Evolutionary conservation across 2,797 vertebrate species (phyloP).

Genomic region (Monodelphis domestica): DNA sequence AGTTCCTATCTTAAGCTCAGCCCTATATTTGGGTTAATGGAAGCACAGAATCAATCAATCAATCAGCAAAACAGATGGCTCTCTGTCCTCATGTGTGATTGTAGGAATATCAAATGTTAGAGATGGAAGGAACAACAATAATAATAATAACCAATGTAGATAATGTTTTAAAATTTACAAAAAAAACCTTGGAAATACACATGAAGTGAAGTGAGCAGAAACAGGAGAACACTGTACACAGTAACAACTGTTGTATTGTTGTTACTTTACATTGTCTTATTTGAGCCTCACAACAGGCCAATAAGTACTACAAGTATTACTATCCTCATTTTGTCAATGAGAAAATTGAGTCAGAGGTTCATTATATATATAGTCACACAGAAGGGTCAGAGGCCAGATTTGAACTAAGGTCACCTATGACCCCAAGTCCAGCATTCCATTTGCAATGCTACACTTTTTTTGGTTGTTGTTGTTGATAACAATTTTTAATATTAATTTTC

Average conservation of each 20-base stretch:
- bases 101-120: constrained; percentile 41
- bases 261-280: not conserved
- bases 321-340: not conserved
- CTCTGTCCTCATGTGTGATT: constrained; percentile 40
- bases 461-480: no score
- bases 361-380: not conserved
- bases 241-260: no score
- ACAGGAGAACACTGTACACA: no score
- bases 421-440: not conserved
- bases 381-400: not conserved
- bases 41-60: not conserved
- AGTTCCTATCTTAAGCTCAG: not conserved
- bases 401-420: not conserved
- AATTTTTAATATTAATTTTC: no score
- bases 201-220: no score
- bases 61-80: constrained; percentile 10
- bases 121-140: not conserved
- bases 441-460: no score
- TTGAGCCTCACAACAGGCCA: not conserved
- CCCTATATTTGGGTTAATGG: not conserved
- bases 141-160: not conserved
- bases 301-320: not conserved
- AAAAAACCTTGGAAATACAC: no score
- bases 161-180: not conserved
- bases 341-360: not conserved